These are phyloP conservation scores for Sycophila sp. DNA, from an alignment of 1,140 invertebrate species.

Conservation along the genomic window DNA sequence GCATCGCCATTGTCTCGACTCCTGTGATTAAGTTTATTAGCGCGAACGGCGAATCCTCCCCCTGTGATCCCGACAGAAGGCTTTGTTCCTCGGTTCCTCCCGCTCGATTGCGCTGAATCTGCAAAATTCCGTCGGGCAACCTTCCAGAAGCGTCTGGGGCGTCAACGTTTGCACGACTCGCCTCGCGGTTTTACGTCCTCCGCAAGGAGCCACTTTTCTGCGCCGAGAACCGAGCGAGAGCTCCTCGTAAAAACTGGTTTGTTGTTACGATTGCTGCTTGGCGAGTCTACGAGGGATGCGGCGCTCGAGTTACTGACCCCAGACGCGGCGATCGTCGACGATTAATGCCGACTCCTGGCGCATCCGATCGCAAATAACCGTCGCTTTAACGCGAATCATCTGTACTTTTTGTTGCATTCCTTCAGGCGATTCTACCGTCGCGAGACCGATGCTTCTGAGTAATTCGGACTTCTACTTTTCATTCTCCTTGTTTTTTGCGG, in stretches of 20 bases:
- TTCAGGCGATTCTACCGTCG: too few species aligned
- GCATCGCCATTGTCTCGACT: background rate
- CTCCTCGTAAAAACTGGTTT: conserved; percentile 26
- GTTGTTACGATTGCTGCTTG: background rate
- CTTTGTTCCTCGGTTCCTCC: background rate
- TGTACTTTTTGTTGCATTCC: too few species aligned
- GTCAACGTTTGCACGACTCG: background rate
- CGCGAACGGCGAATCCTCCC: too few species aligned
- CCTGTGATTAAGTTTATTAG: background rate
- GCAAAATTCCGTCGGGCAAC: background rate
- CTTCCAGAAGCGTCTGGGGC: background rate
- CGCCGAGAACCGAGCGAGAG: background rate
- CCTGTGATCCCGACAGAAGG: background rate
- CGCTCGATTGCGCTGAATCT: background rate
- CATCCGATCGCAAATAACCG: too few species aligned
- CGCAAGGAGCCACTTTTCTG: background rate
- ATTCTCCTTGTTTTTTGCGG: too few species aligned
- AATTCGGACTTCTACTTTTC: too few species aligned
- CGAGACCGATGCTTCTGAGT: too few species aligned
- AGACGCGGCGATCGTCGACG: background rate
- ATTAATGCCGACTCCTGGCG: background rate
- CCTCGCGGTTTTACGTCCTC: too few species aligned
- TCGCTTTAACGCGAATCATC: too few species aligned
- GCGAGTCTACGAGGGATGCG: background rate
- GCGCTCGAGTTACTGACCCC: background rate